Evolutionary conservation across 1,140 invertebrate genomes (phyloP).

Genomic region (Caenorhabditis inopinata): DNA sequence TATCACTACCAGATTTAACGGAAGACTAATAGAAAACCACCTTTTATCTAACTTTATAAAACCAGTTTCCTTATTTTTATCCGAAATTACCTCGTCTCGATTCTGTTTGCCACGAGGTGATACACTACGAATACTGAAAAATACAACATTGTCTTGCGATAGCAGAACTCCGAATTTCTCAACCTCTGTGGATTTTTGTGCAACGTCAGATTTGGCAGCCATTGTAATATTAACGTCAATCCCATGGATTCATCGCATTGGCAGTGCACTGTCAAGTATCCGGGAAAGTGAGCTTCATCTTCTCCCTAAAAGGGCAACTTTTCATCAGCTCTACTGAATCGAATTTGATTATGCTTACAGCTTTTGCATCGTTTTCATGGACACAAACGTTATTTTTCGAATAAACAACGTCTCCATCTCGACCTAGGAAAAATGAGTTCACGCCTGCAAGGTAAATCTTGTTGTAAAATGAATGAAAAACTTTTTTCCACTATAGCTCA

Average conservation of each 20-base stretch:
- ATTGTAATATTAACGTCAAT: constrained; percentile 82
- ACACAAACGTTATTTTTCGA: constrained; percentile 89
- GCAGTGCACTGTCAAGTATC: constrained; percentile 83
- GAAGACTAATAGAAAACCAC: no score
- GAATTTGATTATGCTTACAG: not conserved
- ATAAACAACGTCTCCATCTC: constrained; percentile 63
- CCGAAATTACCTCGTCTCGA: constrained; percentile 16
- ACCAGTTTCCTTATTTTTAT: no score
- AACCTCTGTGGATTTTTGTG: constrained; percentile 78
- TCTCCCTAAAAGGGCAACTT: constrained; percentile 69
- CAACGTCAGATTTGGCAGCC: constrained; percentile 88
- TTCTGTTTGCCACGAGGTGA: constrained; percentile 53
- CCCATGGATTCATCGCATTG: constrained; percentile 71
- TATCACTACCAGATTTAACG: no score
- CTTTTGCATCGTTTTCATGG: constrained; percentile 74
- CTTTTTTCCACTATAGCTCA: no score
- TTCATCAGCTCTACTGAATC: not conserved
- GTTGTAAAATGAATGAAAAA: no score
- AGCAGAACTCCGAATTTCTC: not conserved
- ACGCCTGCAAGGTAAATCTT: constrained; percentile 53
- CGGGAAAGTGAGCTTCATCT: constrained; percentile 83
- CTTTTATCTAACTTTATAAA: no score
- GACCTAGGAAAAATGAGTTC: constrained; percentile 59
- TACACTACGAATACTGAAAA: constrained; percentile 62
- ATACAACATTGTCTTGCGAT: not conserved